These are phyloP conservation scores for Drosophila emarginata DNA, from an alignment of 2,888 invertebrate species.

Conservation along the genomic window DNA sequence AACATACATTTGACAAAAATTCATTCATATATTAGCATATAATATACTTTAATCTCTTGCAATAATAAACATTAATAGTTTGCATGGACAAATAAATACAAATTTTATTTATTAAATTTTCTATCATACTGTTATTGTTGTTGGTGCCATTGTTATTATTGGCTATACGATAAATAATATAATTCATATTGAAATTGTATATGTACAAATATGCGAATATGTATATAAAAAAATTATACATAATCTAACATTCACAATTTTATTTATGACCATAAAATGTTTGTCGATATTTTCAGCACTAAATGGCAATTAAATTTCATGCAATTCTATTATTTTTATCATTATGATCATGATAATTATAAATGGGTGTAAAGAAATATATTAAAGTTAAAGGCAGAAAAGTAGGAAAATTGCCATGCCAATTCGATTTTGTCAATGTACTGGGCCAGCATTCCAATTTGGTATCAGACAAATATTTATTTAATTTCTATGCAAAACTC, in stretches of 20 bases:
- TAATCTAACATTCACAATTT: neutral
- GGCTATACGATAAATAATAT: neutral
- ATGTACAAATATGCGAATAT: neutral
- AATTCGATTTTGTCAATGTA: neutral
- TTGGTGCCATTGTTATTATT: neutral
- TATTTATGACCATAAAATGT: slow-evolving; percentile 3
- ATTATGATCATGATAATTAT: neutral
- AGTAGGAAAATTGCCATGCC: neutral
- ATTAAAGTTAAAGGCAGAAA: neutral
- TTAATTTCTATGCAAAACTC: slow-evolving; percentile 60
- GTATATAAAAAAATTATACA: neutral
- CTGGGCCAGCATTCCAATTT: slow-evolving; percentile 66
- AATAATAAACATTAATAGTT: slow-evolving; percentile 3
- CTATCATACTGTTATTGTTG: neutral
- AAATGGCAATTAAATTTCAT: slow-evolving; percentile 1
- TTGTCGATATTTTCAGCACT: neutral
- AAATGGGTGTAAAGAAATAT: neutral
- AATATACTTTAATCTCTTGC: slow-evolving; percentile 1
- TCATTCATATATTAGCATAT: slow-evolving; percentile 1
- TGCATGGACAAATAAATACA: neutral
- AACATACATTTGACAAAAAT: neutral
- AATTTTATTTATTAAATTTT: slow-evolving; percentile 1
- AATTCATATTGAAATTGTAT: neutral
- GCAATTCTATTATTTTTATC: neutral
- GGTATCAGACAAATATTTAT: slow-evolving; percentile 67